Conservation (phyloP, 1,140 invertebrate species). For the Scaptodrosophila lebanonensis region DNA sequence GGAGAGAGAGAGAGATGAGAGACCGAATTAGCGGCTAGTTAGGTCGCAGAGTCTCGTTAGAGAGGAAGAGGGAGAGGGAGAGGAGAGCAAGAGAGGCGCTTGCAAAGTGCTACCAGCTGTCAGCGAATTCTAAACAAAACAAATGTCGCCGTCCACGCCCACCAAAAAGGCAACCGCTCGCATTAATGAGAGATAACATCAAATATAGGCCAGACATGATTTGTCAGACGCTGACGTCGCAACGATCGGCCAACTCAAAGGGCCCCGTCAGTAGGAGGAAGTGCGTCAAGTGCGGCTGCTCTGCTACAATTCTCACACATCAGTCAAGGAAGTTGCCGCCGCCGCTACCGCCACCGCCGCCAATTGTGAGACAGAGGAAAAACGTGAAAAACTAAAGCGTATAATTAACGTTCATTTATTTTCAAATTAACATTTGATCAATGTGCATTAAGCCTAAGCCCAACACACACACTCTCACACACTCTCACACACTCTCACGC, state of each 20-base stretch:
- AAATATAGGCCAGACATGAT: constrained; percentile 75
- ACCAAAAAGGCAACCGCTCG: background rate
- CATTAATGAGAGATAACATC: constrained; percentile 68
- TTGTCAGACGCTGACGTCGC: constrained; percentile 40
- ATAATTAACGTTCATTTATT: constrained; percentile 76
- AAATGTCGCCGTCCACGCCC: constrained; percentile 4
- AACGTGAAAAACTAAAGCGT: constrained; percentile 32
- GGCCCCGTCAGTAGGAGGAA: constrained; percentile 5
- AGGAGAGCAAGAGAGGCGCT: too few species aligned
- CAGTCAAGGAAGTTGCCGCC: constrained; percentile 14
- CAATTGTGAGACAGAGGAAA: too few species aligned
- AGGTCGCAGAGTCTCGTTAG: constrained; percentile 51
- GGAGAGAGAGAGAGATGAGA: background rate
- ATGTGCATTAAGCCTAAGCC: too few species aligned
- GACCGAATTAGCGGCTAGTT: constrained; percentile 3
- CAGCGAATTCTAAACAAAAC: constrained; percentile 38
- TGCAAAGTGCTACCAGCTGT: constrained; percentile 65
- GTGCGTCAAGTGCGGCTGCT: constrained; percentile 19
- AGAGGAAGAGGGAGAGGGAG: too few species aligned
- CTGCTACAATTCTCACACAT: constrained; percentile 20
- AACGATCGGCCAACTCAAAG: too few species aligned
- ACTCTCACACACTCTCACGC: too few species aligned
- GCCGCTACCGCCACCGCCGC: background rate
- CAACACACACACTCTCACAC: too few species aligned
- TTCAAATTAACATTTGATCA: constrained; percentile 72